These are phyloP conservation scores for Acronicta alni DNA, from an alignment of 2,888 invertebrate genomes.

Conservation along the genomic window DNA sequence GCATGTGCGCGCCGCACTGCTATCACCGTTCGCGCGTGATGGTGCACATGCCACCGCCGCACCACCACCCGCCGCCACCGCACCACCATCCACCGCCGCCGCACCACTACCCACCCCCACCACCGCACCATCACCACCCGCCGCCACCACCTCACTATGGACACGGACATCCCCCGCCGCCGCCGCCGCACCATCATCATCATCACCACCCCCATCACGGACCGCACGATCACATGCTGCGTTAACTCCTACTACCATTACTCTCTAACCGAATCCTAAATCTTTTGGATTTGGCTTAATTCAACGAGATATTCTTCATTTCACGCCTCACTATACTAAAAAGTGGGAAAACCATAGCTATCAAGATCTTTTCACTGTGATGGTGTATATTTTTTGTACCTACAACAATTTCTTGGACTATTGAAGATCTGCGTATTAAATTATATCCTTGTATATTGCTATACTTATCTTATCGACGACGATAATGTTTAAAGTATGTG, in stretches of 20 bases:
- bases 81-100: conserved; percentile 47
- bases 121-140: conserved; percentile 46
- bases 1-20: conserved; percentile 73
- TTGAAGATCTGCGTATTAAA: conserved; percentile 42
- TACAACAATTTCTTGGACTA: conserved; percentile 18
- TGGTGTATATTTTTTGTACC: not conserved
- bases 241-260: conserved; percentile 24
- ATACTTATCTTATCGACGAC: conserved; percentile 35
- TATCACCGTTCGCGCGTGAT: conserved; percentile 56
- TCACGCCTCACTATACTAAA: not conserved
- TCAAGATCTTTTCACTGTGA: conserved; percentile 9
- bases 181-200: conserved; percentile 34
- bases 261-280: not conserved
- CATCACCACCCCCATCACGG: conserved; percentile 37
- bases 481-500: conserved; percentile 20
- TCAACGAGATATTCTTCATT: not conserved
- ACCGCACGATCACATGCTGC: conserved; percentile 14
- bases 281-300: not conserved
- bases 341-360: not conserved
- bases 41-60: conserved; percentile 45
- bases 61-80: conserved; percentile 37
- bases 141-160: conserved; percentile 44
- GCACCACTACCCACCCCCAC: conserved; percentile 39
- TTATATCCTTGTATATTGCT: conserved; percentile 16
- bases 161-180: conserved; percentile 37